A percentile compares a stretch with the other conserved stretches of the same genome.
Conservation (phyloP, 2,888 invertebrate genomes). For the Leucoma salicis region DNA sequence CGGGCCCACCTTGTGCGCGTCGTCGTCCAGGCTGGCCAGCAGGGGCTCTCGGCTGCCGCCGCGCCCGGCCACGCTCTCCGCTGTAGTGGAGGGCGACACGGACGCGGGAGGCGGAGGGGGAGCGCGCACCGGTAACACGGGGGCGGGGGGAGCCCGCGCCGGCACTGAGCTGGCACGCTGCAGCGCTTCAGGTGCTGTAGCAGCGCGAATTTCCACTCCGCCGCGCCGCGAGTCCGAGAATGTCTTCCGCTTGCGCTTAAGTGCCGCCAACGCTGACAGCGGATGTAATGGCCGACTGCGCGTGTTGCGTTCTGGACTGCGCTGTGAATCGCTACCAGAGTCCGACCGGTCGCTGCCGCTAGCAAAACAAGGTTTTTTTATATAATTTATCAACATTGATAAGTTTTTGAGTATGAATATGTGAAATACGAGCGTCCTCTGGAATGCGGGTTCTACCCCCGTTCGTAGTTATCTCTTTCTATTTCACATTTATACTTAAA, state of each 20-base stretch:
- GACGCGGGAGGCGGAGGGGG: constrained; percentile 44
- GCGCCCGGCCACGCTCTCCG: constrained; percentile 42
- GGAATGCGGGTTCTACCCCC: constrained; percentile 8
- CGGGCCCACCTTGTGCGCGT: constrained; percentile 62
- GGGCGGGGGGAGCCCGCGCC: constrained; percentile 33
- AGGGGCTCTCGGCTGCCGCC: constrained; percentile 84
- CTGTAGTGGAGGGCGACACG: constrained; percentile 37
- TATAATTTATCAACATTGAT: too few relatives aligned
- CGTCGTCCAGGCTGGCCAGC: constrained; percentile 81
- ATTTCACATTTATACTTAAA: too few relatives aligned
- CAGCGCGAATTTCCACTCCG: constrained; percentile 31
- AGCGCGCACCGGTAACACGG: constrained; percentile 61
- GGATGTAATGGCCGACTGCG: constrained; percentile 62
- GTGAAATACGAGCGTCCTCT: too few relatives aligned
- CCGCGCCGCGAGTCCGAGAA: constrained; percentile 89
- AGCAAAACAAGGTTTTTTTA: too few relatives aligned
- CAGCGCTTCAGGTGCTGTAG: constrained; percentile 43
- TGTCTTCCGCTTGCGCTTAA: constrained; percentile 91
- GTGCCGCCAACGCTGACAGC: constrained; percentile 86
- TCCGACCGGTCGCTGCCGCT: constrained; percentile 85
- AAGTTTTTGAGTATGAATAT: too few relatives aligned
- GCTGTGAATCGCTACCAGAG: constrained; percentile 87
- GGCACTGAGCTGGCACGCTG: constrained; percentile 55
- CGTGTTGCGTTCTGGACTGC: constrained; percentile 73
- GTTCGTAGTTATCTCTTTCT: too few relatives aligned